Base-by-base conservation (phyloP, 1,140 invertebrate species). In the Nasonia vitripennis region DNA sequence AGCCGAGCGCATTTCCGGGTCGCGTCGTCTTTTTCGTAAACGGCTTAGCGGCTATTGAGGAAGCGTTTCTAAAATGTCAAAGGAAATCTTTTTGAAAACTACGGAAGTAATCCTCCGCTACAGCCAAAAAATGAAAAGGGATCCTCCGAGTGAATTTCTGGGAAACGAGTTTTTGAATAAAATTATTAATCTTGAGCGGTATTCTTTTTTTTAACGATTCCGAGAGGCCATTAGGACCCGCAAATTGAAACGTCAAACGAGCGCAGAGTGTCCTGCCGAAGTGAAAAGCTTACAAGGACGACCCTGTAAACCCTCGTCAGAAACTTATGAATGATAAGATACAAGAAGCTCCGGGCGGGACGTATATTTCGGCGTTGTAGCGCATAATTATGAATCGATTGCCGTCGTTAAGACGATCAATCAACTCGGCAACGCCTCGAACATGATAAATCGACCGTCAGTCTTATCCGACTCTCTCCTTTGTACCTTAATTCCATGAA, bases 401-500 rank as follows among this genome's bases (percentile, higher is more conserved):
- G 23, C 51, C 9, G 20, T 62, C 14, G 23, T 7, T 27, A 27
- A 0, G 41, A 2, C 62, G 62, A 88, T 88, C 87, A 79, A 86
- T 88, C 82, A 86, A 45, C 23, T 31, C 62, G 70, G 55, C 12
- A 81, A 71, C 51, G 10, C 14, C n/a, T 79, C 74, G 17, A 84
- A 62, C 74, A 79, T 87, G 87, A 89, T 85, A 80, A 88, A 91
- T 90, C 86, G 78, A 87, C 81, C 71, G 83, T 85, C 84, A 74
- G 48, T 81, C 81, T 62, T 62, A 62, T 62, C 79, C 74, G 78
- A 9, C n/a, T 87, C 87, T 78, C 86, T 86, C 89, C 86, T 84
- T 83, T 86, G 81, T 87, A 83, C 77, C 82, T 89, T 87, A 89
- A 86, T 88, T 88, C 84, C 74, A 62, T 31, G 34, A 81, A 67